phyloP scores from a whole-genome alignment of 2,113 vertebrate species.

The Nesoenas mayeri region DNA sequence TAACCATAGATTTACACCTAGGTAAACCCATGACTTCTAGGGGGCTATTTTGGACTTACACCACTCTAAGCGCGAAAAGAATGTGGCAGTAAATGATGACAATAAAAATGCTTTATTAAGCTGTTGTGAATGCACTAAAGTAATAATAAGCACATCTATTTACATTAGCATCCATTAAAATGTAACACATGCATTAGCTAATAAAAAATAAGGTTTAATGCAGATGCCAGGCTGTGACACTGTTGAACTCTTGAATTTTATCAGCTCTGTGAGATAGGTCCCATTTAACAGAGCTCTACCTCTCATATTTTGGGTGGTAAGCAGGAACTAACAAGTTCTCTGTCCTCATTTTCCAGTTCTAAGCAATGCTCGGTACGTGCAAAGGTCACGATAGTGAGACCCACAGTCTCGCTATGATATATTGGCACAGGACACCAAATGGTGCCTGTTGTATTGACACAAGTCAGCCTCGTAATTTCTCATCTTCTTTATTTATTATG shows the following conservation, averaged over 20 bases:
- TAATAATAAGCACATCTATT: constrained; percentile 62
- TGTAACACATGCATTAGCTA: neutral
- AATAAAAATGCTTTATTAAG: constrained; percentile 61
- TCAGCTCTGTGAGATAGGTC: constrained; percentile 12
- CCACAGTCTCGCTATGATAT: neutral
- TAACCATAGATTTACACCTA: constrained; percentile 61
- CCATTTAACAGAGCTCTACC: neutral
- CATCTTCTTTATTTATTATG: neutral
- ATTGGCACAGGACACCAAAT: neutral
- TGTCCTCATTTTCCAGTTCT: neutral
- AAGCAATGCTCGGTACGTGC: neutral
- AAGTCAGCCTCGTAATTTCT: neutral
- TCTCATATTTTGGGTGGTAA: neutral
- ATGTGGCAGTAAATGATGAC: constrained; percentile 60
- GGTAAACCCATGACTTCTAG: constrained; percentile 39
- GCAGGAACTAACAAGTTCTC: neutral
- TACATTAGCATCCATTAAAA: constrained; percentile 60
- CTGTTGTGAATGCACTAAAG: constrained; percentile 39
- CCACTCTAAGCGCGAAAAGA: constrained; percentile 42
- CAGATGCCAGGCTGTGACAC: constrained; percentile 16
- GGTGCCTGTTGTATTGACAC: neutral
- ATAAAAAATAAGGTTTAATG: constrained; percentile 50
- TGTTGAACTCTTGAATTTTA: constrained; percentile 44
- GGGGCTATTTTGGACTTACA: constrained; percentile 30
- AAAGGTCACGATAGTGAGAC: neutral